phyloP scores from a whole-genome alignment of 2,797 vertebrate genomes.

The Falco concolor region DNA sequence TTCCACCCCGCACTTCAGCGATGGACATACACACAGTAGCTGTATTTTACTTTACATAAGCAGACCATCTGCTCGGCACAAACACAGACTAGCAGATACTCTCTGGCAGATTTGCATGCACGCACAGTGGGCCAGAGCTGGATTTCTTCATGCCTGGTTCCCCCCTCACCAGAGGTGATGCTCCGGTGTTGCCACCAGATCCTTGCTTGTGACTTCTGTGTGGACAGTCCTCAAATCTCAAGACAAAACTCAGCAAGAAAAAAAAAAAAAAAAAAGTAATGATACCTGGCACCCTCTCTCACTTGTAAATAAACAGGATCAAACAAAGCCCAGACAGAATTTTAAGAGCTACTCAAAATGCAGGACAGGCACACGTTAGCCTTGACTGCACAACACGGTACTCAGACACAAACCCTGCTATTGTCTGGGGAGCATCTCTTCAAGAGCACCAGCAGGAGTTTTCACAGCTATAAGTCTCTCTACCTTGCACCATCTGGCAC shows the following conservation, averaged over 20 bases:
- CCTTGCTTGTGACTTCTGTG: not conserved
- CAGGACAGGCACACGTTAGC: not conserved
- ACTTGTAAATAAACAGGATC: not conserved
- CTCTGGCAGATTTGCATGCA: not conserved
- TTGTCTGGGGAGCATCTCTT: not conserved
- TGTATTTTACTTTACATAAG: not conserved
- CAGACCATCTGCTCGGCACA: not conserved
- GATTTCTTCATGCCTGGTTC: not conserved
- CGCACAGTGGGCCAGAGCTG: not conserved
- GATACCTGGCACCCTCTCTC: not conserved
- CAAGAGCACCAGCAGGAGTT: not conserved
- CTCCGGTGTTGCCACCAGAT: not conserved
- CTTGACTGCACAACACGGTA: not conserved
- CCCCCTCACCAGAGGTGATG: not conserved
- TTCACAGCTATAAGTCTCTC: not conserved
- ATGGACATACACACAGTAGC: accelerated
- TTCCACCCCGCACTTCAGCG: not conserved
- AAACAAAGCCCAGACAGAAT: not conserved
- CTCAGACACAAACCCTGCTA: not conserved
- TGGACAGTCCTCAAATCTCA: not conserved
- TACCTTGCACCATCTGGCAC: not conserved
- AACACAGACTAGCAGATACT: not conserved
- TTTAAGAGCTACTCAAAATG: not conserved
- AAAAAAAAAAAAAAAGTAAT: not conserved
- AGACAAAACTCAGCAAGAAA: not conserved